Evolutionary conservation across 2,797 vertebrate species (phyloP), one percentile per base, ranked within the genome.

Genomic region (Manis javanica): DNA sequence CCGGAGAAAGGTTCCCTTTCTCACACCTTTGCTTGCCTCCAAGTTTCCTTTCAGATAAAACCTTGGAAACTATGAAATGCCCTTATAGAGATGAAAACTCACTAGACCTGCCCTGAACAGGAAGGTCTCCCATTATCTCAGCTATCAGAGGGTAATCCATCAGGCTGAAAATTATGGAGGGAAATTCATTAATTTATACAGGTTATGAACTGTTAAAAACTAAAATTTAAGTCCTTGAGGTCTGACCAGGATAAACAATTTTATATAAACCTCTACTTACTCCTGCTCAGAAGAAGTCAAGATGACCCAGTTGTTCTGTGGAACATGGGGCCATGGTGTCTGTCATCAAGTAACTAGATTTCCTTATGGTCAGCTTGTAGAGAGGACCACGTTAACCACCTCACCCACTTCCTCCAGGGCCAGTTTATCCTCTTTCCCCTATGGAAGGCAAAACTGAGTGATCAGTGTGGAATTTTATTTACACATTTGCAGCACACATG

Each of bases 151-250:
- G 9, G 82, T 87, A 37, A 77, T 29, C 23, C 68, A 75, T 6
- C 29, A 34, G 34, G 2, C 7, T 84, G 59, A 95, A 75, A 72
- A 71, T 42, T 69, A 63, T 55, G 7, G n/a, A 78, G 29, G 18
- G 10, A 69, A 69, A 46, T n/a, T 63, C 23, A 92, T 97, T 97
- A 96, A 98, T 97, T 98, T 96, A 92, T 69, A 95, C 98, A 97
- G 63, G 61, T 96, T 98, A 98, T 92, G 71, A 97, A 96, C 96
- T 97, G 97, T 74, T 82, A 97, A 94, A 95, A 92, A 98, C 87
- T 98, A 87, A 96, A 96, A 95, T 97, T 97, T 97, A 98, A 97
- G 79, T 98, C 98, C 94, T 97, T 98, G 95, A 95, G 95, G 96
- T 94, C 74, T 87, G 49, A 97, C 97, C 98, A 98, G 94, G 66